Evolutionary conservation across 2,797 vertebrate species (phyloP).

Genomic region (Gallinago nigripennis): DNA sequence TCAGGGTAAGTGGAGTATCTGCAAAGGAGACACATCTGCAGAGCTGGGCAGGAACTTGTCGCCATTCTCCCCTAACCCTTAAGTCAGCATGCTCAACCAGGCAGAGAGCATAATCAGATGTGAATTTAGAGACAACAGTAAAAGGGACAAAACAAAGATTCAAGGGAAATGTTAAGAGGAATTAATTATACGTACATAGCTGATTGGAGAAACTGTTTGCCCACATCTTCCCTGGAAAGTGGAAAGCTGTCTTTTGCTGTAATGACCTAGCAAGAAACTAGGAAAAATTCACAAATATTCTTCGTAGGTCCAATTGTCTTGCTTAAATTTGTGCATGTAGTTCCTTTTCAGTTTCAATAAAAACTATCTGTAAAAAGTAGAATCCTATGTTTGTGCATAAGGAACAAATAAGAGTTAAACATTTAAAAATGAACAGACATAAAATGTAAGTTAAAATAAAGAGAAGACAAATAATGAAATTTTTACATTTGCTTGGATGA

Average conservation of each 20-base stretch:
- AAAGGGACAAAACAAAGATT: background rate
- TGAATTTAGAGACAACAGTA: background rate
- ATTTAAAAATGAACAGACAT: background rate
- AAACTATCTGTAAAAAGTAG: background rate
- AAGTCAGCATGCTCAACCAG: background rate
- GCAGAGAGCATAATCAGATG: background rate
- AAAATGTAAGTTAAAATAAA: background rate
- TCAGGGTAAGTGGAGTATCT: too few relatives aligned
- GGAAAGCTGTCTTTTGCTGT: background rate
- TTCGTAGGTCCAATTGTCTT: background rate
- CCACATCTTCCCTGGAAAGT: background rate
- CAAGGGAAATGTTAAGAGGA: background rate
- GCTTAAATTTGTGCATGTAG: background rate
- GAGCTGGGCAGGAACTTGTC: fast-evolving
- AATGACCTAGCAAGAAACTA: background rate
- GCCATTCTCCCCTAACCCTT: background rate
- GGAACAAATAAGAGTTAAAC: background rate
- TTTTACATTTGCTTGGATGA: background rate
- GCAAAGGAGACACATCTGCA: too few relatives aligned
- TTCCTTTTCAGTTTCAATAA: background rate
- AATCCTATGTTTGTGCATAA: background rate
- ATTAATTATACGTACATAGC: fast-evolving
- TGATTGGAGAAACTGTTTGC: background rate
- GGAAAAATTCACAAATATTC: background rate
- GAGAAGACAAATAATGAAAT: background rate